These are phyloP conservation scores for Limosa lapponica DNA, from an alignment of 2,797 vertebrate species.

Conservation along the genomic window DNA sequence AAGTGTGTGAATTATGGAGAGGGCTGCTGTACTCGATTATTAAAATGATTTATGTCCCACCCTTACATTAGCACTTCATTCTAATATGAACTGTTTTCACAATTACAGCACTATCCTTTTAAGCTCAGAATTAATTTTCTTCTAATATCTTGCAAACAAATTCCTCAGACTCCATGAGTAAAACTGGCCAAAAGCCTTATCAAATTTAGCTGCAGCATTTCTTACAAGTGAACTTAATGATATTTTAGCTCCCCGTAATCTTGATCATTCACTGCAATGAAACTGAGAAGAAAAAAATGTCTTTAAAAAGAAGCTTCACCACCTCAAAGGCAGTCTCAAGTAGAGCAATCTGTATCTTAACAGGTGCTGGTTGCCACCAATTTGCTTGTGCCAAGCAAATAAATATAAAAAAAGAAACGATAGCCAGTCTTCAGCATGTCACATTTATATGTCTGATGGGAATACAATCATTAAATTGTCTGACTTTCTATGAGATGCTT, in stretches of 20 bases:
- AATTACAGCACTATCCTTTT: not conserved
- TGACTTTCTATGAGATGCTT: conserved; percentile 25
- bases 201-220: not conserved
- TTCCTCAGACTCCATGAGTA: not conserved
- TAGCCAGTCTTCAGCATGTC: not conserved
- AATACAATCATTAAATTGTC: conserved; percentile 37
- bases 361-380: not conserved
- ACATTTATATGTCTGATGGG: not conserved
- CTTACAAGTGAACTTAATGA: not conserved
- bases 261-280: not conserved
- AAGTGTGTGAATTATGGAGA: not conserved
- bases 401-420: conserved; percentile 36
- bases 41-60: not conserved
- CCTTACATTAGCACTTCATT: not conserved
- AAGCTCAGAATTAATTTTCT: not conserved
- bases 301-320: not conserved
- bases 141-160: not conserved
- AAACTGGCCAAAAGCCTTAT: not conserved
- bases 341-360: not conserved
- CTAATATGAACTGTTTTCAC: not conserved
- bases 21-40: not conserved
- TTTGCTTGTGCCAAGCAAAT: not conserved
- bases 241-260: not conserved
- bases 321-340: not conserved
- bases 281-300: not conserved